Base-by-base conservation (phyloP, 2,888 invertebrate genomes). In the Tenthredo amoena region DNA sequence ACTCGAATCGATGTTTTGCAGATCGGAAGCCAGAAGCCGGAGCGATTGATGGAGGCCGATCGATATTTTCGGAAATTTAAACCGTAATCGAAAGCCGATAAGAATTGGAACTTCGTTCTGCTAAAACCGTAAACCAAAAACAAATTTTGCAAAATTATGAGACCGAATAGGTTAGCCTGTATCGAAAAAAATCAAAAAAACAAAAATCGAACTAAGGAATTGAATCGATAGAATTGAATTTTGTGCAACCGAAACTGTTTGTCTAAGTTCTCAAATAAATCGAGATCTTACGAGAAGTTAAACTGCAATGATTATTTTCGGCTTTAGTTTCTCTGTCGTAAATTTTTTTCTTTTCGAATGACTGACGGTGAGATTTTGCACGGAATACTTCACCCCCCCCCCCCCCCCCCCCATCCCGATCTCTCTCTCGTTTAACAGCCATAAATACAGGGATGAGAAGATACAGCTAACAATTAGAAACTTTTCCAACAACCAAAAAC, bases 401-500 rank as follows among this genome's bases (percentile, higher is more conserved):
- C n/a, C 6, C 10, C 47, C 47, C 77, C 37, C 12, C 47, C 47
- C 77, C 37, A 12, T 55, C 55, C 58, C 40, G n/a, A 34, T 77
- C 9, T 26, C n/a, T 34, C 34, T 10, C 34, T 50, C 18, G n/a
- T 18, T 40, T n/a, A 77, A 18, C 9, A 31, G 77, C 31, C 18
- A 55, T 55, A 55, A 55, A 50, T 77, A 77, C 55, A 50, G n/a
- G 26, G 55, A n/a, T 31, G 55, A 55, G 55, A 77, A 34, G 26
- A 37, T 37, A n/a, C n/a, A 21, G 43, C 65, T 81, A 21, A 58
- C 83, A 68, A 71, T 50, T 83, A 65, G 71, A 81, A 81, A 81
- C 40, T 68, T 68, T 83, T 83, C n/a, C 50, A 65, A 83, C 83
- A 83, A 47, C 71, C 83, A 83, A 83, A 83, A 65, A 71, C 83